Evolutionary conservation across 2,797 vertebrate genomes (phyloP).

Genomic region (Eurystomus glaucurus): DNA sequence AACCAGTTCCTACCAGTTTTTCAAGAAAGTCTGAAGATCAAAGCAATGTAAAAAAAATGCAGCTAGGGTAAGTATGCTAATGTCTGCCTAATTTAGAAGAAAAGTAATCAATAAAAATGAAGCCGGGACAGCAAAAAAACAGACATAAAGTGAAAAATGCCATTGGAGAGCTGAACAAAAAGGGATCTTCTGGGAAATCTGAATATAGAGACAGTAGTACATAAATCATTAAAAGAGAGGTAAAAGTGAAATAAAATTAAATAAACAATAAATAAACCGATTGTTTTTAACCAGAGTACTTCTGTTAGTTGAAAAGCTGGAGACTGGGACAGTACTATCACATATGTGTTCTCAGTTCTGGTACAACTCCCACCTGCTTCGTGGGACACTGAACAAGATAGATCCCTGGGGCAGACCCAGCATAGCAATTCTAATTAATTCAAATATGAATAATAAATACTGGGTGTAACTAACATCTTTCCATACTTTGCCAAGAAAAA

Average conservation of each 20-base stretch:
- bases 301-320: not conserved
- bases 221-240: not conserved
- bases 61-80: constrained; percentile 9
- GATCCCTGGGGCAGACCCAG: not conserved
- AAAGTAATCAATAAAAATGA: constrained; percentile 47
- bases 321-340: not conserved
- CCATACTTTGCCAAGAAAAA: not conserved
- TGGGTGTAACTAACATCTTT: not conserved
- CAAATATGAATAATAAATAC: not conserved
- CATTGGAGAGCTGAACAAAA: not conserved
- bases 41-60: constrained; percentile 59
- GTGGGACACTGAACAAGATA: not conserved
- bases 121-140: not conserved
- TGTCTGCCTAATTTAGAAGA: constrained; percentile 13
- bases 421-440: not conserved
- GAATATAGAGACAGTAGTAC: not conserved
- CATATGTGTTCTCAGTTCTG: not conserved
- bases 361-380: not conserved
- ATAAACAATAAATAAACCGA: not conserved
- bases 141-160: not conserved
- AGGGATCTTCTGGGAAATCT: not conserved
- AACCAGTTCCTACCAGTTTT: constrained; percentile 55
- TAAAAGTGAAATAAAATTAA: not conserved
- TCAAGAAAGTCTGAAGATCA: constrained; percentile 36
- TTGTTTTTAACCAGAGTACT: not conserved